Evolutionary conservation across 1,140 invertebrate genomes (phyloP), one percentile per base, ranked within the genome.

Genomic region (Aethina tumida): DNA sequence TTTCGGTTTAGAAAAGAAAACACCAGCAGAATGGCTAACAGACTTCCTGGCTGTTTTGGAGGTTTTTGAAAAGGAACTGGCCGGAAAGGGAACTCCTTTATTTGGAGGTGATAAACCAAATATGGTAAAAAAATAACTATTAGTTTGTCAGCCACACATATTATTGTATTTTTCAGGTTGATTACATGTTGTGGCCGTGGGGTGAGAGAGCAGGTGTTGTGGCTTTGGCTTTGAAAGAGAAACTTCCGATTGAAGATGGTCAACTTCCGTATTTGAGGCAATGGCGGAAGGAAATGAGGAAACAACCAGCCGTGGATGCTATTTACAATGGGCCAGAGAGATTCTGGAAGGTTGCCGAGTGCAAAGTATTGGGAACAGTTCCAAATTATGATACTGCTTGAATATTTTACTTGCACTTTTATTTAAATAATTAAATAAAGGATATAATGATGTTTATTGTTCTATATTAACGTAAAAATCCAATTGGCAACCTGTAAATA

Each of bases 171-270:
- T 43, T 47, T 31, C 25, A 53, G 52, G 44, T 81, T 12, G 87
- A 91, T 60, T 84, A 86, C 41, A 89, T 89, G 84, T 79, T 90
- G 31, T 91, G 87, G 86, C 87, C 88, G 2, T 90, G 82, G 82
- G 79, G 79, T 45, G 86, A 91, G 62, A 69, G 83, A 43, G 56
- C 71, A 1, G 65, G 66, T 19, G 41, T 70, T 14, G 55, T 79
- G n/a, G 66, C 60, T 13, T 49, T 78, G 4, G 38, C 70, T 30
- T 63, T 69, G 14, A 72, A 71, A 15, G 50, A 70, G 33, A 66
- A 73, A 35, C 74, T 70, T 60, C 59, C 66, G n/a, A 55, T 72
- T 41, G 53, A 59, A 35, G 46, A 53, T 15, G 35, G 47, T 9
- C 26, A 57, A 4, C 50, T 54, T 22, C 37, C 41, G 24, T 9